Conservation (phyloP, 2,888 invertebrate species). For the Chrysolina haemoptera region DNA sequence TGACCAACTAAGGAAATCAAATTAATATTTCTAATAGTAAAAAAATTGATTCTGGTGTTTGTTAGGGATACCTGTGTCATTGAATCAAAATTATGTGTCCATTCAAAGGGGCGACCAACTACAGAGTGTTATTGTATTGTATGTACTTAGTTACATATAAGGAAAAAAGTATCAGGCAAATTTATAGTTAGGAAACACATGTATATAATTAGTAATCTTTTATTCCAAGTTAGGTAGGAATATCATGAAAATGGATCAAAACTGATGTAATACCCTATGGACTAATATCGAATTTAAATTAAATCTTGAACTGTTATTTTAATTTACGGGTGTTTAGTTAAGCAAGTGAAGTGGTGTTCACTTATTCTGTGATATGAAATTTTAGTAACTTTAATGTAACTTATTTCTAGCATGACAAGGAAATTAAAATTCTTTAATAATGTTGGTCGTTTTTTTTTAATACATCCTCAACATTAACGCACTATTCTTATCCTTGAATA, state of each 20-base stretch:
- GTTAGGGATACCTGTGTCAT: too few relatives aligned
- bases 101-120: too few relatives aligned
- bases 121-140: too few relatives aligned
- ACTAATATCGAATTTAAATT: constrained; percentile 61
- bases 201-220: not conserved
- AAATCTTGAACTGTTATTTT: constrained; percentile 60
- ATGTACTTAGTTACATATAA: too few relatives aligned
- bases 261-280: constrained; percentile 31
- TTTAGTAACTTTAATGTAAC: constrained; percentile 70
- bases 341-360: constrained; percentile 67
- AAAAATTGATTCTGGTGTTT: too few relatives aligned
- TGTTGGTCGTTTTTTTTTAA: not conserved
- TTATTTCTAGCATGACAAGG: constrained; percentile 70
- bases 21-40: too few relatives aligned
- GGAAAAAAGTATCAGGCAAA: too few relatives aligned
- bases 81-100: too few relatives aligned
- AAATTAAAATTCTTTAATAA: constrained; percentile 41
- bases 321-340: constrained; percentile 68
- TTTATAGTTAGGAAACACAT: too few relatives aligned
- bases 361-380: constrained; percentile 71
- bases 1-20: too few relatives aligned
- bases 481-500: too few relatives aligned
- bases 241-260: constrained; percentile 25
- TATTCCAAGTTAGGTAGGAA: not conserved
- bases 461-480: too few relatives aligned